Base-by-base conservation (phyloP, 2,888 invertebrate species). In the Ligdia adustata region DNA sequence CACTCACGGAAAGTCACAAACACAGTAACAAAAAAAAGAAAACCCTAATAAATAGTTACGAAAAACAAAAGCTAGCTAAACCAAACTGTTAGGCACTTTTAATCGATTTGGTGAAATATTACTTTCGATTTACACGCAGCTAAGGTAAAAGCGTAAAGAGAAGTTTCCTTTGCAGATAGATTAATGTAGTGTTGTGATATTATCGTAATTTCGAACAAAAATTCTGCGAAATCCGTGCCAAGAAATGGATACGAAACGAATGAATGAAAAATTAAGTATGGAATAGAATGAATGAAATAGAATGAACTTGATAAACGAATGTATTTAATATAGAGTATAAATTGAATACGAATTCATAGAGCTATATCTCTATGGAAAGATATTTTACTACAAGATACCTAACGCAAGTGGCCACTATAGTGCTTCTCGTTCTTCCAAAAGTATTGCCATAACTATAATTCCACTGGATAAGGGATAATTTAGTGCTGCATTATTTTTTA, bases 1-100 rank as follows among this genome's bases (percentile, higher is more conserved):
- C 66, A 72, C 63, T 64, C 69, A 74, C 65, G 68, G 64, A 71
- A 72, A 73, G 59, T 64, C 72, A 81, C 77, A 73, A 76, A 75
- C 76, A 78, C 79, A 68, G 55, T 69, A 61, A 55, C 68, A 67
- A 72, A 72, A 68, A 69, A 74, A 59, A 65, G 64, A 62, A 69
- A 64, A 61, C 57, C 13, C 52, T 52, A 51, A 62, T 60, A 49
- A 52, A 40, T 61, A 60, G 33, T 55, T 52, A 60, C 61, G 64
- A 67, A 63, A 66, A 72, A 72, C 72, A 72, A 69, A 69, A 60
- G 64, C 57, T 66, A 51, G 40, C 52, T 66, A 67, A 70, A 37
- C 7, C 16, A 3, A 37, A 4, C 14, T 9, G 14, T 15, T 9
- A 12, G 11, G 15, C 7, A 27, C 6, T 20, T 27, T n/a, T n/a